A percentile compares a stretch with the other conserved stretches of the same genome.
Conservation (phyloP, 2,797 vertebrate genomes). For the Gobio occitaniae region DNA sequence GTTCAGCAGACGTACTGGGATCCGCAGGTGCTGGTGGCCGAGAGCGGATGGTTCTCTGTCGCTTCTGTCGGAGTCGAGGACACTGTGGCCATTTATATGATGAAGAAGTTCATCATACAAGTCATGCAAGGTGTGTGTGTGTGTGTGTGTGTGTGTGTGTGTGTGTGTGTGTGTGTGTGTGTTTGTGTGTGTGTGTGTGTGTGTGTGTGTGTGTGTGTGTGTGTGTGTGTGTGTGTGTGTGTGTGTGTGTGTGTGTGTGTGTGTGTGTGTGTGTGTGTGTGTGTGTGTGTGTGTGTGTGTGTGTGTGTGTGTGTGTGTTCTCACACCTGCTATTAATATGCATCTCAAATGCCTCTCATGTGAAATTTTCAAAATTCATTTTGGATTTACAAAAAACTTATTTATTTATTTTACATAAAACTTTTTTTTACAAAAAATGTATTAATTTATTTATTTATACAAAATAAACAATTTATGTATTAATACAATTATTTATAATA, state of each 20-base stretch:
- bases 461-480: not conserved
- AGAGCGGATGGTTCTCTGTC: slow-evolving; percentile 94
- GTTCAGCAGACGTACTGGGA: slow-evolving; percentile 88
- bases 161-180: not conserved
- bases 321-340: not conserved
- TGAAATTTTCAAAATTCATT: not conserved
- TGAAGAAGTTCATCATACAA: slow-evolving; percentile 93
- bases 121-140: slow-evolving; percentile 87
- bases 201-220: no score
- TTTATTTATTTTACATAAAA: not conserved
- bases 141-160: not conserved
- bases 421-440: no score
- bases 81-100: slow-evolving; percentile 88
- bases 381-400: not conserved
- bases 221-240: no score
- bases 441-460: not conserved
- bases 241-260: no score
- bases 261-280: not conserved
- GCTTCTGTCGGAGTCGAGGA: slow-evolving; percentile 87
- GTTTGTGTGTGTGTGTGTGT: no score
- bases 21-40: slow-evolving; percentile 85
- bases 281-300: no score
- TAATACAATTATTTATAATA: not conserved
- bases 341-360: not conserved
- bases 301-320: not conserved